Evolutionary conservation across 1,140 invertebrate genomes (phyloP).

Genomic region (Zaprionus africanus): DNA sequence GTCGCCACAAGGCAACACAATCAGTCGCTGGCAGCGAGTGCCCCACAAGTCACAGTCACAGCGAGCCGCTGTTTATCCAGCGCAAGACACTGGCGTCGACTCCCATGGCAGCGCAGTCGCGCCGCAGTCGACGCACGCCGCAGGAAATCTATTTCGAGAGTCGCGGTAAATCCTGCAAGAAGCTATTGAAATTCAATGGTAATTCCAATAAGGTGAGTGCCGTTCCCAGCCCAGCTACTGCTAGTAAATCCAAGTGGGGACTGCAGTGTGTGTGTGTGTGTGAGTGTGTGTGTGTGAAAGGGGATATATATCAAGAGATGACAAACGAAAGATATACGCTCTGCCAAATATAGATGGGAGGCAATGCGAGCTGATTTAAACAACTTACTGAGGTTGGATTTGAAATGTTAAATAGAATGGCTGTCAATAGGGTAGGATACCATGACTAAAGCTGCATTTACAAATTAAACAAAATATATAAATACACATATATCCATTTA

Average conservation of each 20-base stretch:
- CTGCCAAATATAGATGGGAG: conserved; percentile 8
- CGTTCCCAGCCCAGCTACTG: not conserved
- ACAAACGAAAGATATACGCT: conserved; percentile 17
- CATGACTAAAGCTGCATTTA: too few species aligned
- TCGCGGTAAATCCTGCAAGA: conserved; percentile 89
- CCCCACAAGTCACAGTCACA: conserved; percentile 40
- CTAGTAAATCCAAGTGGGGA: not conserved
- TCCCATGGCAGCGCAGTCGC: conserved; percentile 54
- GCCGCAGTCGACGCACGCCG: conserved; percentile 84
- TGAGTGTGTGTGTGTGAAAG: not conserved
- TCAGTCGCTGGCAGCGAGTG: conserved; percentile 67
- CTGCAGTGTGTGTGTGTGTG: conserved; percentile 10
- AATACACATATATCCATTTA: too few species aligned
- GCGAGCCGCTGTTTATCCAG: conserved; percentile 52
- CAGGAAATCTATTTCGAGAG: conserved; percentile 91
- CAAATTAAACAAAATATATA: too few species aligned
- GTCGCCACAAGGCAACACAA: conserved; percentile 67
- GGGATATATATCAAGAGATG: not conserved
- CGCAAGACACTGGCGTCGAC: conserved; percentile 55
- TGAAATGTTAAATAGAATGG: not conserved
- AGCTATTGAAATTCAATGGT: conserved; percentile 89
- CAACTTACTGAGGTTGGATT: not conserved
- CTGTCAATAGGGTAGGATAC: not conserved
- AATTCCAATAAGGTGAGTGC: conserved; percentile 88
- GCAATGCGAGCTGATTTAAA: conserved; percentile 8